These are phyloP conservation scores for Xylocopa sonorina DNA, from an alignment of 1,140 invertebrate species.

Conservation along the genomic window DNA sequence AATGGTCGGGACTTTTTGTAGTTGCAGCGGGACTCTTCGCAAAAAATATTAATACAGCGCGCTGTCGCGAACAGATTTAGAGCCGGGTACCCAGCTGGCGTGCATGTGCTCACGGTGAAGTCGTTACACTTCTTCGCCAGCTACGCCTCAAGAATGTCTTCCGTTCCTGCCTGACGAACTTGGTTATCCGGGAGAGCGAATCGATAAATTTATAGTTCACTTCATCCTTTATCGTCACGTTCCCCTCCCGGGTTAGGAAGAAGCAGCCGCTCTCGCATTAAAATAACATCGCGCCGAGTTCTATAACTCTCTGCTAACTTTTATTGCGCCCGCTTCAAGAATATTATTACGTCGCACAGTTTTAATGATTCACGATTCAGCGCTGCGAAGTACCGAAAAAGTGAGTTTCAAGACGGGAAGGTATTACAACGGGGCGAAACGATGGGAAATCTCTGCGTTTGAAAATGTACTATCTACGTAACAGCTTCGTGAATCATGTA, in stretches of 20 bases:
- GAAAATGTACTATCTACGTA: too few species aligned
- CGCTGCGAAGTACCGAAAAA: too few species aligned
- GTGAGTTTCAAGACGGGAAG: too few species aligned
- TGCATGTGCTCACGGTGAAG: slow-evolving; percentile 60
- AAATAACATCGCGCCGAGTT: not conserved
- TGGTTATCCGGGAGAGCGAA: slow-evolving; percentile 43
- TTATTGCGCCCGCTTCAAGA: not conserved
- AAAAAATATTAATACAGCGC: slow-evolving; percentile 70
- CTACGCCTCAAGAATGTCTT: slow-evolving; percentile 21
- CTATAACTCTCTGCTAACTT: not conserved
- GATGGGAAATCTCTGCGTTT: too few species aligned
- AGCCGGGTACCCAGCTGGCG: slow-evolving; percentile 63
- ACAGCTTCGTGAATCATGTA: too few species aligned
- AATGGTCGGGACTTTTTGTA: slow-evolving; percentile 68
- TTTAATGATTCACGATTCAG: not conserved
- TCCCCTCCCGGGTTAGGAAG: not conserved
- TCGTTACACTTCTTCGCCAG: slow-evolving; percentile 65
- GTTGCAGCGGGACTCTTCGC: slow-evolving; percentile 39
- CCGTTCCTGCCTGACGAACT: slow-evolving; percentile 41
- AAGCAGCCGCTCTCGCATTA: not conserved
- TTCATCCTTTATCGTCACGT: slow-evolving; percentile 19
- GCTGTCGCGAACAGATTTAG: slow-evolving; percentile 61
- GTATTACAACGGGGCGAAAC: too few species aligned
- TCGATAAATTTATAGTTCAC: slow-evolving; percentile 52
- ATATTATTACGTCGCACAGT: not conserved